Percentiles rank a stretch among this genome's conserved stretches.
Conservation (phyloP, 2,888 invertebrate genomes). For the Mimachlamys varia region DNA sequence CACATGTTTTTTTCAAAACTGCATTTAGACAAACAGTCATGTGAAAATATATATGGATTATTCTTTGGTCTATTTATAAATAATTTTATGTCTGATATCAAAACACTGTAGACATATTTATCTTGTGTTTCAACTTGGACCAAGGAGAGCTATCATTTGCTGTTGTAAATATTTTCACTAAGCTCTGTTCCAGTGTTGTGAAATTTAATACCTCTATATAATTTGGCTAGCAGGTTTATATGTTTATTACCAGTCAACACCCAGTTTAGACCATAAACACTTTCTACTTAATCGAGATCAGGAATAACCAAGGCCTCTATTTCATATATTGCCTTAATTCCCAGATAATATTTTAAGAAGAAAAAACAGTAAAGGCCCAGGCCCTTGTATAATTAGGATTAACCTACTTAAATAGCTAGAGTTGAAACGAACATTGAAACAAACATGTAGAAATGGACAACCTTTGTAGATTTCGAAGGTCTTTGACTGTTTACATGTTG, state of each 20-base stretch:
- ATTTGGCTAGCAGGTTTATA: background rate
- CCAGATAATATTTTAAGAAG: background rate
- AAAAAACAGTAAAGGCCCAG: background rate
- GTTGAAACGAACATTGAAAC: background rate
- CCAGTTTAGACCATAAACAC: background rate
- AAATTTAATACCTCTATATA: background rate
- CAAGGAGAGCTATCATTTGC: background rate
- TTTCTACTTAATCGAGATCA: background rate
- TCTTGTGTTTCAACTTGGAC: background rate
- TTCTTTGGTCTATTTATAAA: background rate
- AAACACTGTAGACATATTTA: background rate
- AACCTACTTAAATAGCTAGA: background rate
- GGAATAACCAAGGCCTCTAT: background rate
- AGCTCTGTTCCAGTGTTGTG: constrained; percentile 20
- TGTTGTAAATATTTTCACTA: constrained; percentile 32
- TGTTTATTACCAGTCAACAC: background rate
- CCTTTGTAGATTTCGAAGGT: background rate
- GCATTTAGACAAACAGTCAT: background rate
- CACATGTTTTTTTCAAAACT: background rate
- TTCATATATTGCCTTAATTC: background rate
- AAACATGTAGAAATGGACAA: background rate
- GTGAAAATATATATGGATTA: background rate
- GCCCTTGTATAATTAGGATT: background rate
- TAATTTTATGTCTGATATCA: background rate
- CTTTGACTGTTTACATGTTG: background rate